Evolutionary conservation across 1,140 invertebrate species (phyloP).

Genomic region (Drosophila subpulchrella): DNA sequence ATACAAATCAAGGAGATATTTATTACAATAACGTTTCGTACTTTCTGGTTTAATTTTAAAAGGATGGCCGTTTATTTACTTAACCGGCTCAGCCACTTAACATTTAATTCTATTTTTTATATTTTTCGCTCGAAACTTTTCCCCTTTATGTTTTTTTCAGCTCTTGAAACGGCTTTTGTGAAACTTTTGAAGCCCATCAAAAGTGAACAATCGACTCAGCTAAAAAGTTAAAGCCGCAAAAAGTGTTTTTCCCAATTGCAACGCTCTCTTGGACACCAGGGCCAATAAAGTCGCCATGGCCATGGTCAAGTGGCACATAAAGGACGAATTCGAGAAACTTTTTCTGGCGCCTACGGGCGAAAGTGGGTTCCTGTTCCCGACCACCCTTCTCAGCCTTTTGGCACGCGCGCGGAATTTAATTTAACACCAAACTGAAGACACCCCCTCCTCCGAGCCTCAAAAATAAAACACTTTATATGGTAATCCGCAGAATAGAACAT

Average conservation of each 20-base stretch:
- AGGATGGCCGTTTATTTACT: not conserved
- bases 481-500: slow-evolving; percentile 54
- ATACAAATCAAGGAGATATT: too few relatives aligned
- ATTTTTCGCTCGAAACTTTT: slow-evolving; percentile 7
- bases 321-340: slow-evolving; percentile 54
- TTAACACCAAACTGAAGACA: slow-evolving; percentile 15
- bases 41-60: not conserved
- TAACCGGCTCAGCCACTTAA: slow-evolving; percentile 1
- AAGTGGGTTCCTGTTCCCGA: slow-evolving; percentile 23
- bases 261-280: slow-evolving; percentile 44
- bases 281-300: slow-evolving; percentile 31
- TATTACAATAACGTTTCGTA: too few relatives aligned
- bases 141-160: not conserved
- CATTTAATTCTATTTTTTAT: slow-evolving; percentile 1
- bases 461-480: slow-evolving; percentile 67
- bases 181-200: slow-evolving; percentile 26
- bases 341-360: slow-evolving; percentile 58
- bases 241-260: slow-evolving; percentile 47
- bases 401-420: slow-evolving; percentile 66
- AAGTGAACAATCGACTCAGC: slow-evolving; percentile 40
- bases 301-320: slow-evolving; percentile 61
- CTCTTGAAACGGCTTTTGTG: not conserved
- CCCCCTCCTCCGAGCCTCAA: not conserved
- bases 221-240: slow-evolving; percentile 45
- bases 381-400: slow-evolving; percentile 33